A percentile compares a stretch with the other conserved stretches of the same genome.
These are phyloP conservation scores for Deroplatys truncata DNA, from an alignment of 2,888 invertebrate species.

Conservation along the genomic window DNA sequence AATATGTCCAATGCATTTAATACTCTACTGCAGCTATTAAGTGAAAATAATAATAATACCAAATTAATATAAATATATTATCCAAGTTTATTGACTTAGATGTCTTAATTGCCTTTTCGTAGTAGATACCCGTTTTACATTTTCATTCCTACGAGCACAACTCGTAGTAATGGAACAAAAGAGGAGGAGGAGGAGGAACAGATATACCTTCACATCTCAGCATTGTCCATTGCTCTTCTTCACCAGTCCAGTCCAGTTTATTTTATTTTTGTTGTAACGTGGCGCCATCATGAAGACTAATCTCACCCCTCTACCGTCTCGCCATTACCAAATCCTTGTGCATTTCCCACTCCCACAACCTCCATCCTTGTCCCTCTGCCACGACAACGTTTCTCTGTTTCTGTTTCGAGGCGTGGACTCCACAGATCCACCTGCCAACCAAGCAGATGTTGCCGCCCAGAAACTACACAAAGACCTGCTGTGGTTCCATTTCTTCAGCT, in stretches of 20 bases:
- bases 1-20: too few species aligned
- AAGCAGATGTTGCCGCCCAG: neutral
- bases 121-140: too few species aligned
- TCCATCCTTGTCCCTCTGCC: neutral
- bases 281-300: constrained; percentile 2
- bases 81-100: too few species aligned
- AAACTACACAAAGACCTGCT: neutral
- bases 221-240: neutral
- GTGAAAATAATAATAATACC: too few species aligned
- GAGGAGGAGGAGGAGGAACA: neutral
- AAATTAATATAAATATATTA: too few species aligned
- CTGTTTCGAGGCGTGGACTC: constrained; percentile 6
- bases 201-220: neutral
- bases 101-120: too few species aligned
- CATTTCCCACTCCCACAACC: neutral
- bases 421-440: neutral
- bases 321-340: neutral
- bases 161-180: neutral
- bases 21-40: too few species aligned
- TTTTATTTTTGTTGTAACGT: neutral
- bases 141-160: too few species aligned
- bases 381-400: neutral
- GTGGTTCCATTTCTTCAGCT: neutral
- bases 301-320: neutral
- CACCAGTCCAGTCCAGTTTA: neutral